phyloP scores from a whole-genome alignment of 2,888 invertebrate species.

The Acheta domesticus region DNA sequence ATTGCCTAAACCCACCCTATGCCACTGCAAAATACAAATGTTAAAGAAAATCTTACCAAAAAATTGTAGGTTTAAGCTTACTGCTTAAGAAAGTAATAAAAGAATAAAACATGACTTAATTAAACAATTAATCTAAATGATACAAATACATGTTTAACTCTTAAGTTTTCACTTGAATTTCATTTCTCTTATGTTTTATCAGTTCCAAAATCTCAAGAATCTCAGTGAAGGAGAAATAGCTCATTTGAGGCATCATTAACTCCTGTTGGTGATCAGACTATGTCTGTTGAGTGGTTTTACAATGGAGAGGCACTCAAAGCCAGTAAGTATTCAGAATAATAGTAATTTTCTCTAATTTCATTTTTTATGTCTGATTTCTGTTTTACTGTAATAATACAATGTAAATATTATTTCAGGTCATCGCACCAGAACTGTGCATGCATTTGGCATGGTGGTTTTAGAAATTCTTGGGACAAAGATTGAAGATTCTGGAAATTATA shows the following conservation, averaged over 20 bases:
- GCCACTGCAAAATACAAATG: too few species aligned
- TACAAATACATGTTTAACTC: too few species aligned
- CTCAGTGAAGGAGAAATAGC: slow-evolving; percentile 94
- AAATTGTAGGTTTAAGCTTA: too few species aligned
- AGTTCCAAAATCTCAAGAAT: slow-evolving; percentile 76
- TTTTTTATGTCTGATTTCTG: too few species aligned
- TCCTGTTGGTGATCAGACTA: slow-evolving; percentile 89
- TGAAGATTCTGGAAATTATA: slow-evolving; percentile 86
- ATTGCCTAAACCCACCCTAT: too few species aligned
- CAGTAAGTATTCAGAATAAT: slow-evolving; percentile 50
- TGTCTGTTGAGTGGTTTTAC: slow-evolving; percentile 95
- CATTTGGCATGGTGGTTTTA: slow-evolving; percentile 95
- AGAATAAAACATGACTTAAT: too few species aligned
- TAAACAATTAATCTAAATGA: too few species aligned
- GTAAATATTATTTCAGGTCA: slow-evolving; percentile 53
- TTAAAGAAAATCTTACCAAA: too few species aligned
- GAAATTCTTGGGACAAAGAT: slow-evolving; percentile 93
- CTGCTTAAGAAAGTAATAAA: too few species aligned
- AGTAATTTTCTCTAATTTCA: too few species aligned
- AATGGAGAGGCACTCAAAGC: slow-evolving; percentile 86
- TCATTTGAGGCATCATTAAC: slow-evolving; percentile 93
- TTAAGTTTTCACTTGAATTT: too few species aligned
- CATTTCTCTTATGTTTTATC: background rate
- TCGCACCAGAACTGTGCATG: slow-evolving; percentile 87
- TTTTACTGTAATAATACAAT: too few species aligned